Evolutionary conservation across 2,888 invertebrate species (phyloP).

Genomic region (Cryptophagus acutangulus): DNA sequence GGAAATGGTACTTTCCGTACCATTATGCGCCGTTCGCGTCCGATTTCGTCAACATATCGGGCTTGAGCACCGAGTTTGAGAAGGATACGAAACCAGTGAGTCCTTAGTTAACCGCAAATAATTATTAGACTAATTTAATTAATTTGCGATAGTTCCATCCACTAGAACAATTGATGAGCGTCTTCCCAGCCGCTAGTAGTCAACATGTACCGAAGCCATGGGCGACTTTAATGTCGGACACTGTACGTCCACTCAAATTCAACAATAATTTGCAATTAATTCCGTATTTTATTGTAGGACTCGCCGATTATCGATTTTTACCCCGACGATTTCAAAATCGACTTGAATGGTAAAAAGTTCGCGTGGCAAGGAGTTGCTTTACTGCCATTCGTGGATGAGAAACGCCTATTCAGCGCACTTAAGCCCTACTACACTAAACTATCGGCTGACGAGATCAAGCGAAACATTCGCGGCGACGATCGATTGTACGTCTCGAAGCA

Average conservation of each 20-base stretch:
- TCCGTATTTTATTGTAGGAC: slow-evolving; percentile 52
- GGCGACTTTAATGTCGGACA: slow-evolving; percentile 88
- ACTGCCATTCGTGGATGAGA: slow-evolving; percentile 96
- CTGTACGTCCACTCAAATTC: slow-evolving; percentile 55
- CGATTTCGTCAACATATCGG: slow-evolving; percentile 89
- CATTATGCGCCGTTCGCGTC: slow-evolving; percentile 99
- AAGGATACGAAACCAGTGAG: slow-evolving; percentile 80
- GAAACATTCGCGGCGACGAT: slow-evolving; percentile 86
- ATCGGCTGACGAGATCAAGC: slow-evolving; percentile 77
- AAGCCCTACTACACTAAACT: slow-evolving; percentile 73
- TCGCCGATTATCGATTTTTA: slow-evolving; percentile 98
- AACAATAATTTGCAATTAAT: slow-evolving; percentile 3
- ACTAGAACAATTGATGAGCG: slow-evolving; percentile 98
- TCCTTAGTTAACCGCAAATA: slow-evolving; percentile 8
- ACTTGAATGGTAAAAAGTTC: slow-evolving; percentile 98
- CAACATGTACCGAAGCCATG: slow-evolving; percentile 91
- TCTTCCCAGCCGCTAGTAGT: slow-evolving; percentile 96
- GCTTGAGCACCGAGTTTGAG: slow-evolving; percentile 82
- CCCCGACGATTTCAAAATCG: slow-evolving; percentile 94
- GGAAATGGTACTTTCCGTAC: slow-evolving; percentile 99
- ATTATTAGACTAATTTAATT: slow-evolving; percentile 15
- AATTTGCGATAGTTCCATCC: slow-evolving; percentile 84
- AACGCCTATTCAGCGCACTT: slow-evolving; percentile 77
- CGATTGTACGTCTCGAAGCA: slow-evolving; percentile 76
- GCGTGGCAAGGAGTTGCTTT: slow-evolving; percentile 99